Evolutionary conservation across 1,140 invertebrate genomes (phyloP), one percentile per base, ranked within the genome.

Genomic region (Linepithema humile): DNA sequence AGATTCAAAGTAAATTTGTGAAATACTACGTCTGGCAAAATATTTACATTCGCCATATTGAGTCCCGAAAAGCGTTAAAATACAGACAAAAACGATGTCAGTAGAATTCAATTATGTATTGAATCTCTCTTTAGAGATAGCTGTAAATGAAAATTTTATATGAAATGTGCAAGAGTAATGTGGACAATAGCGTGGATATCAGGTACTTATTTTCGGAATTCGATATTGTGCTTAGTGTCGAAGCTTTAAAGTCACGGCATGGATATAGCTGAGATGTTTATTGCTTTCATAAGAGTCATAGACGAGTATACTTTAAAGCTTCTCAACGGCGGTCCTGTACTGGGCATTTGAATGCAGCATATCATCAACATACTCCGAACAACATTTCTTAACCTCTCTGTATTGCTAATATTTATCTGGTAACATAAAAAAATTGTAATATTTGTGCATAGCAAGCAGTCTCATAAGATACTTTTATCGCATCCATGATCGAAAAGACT

Each of bases 361-460:
- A 59, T 78, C 53, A 53, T 73, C 75, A 89, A 78, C 40, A 62
- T 65, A 82, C 82, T 85, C 70, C 60, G 74, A 89, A 87, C 60
- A 80, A 86, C 62, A 77, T 82, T 87, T 78, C 70, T 73, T 83
- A 85, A 89, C 64, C 78, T 89, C 78, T 89, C 78, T 75, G 67
- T 88, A 89, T 89, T 86, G 83, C 78, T 90, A 85, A 87, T 83
- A 85, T 89, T 77, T 74, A n/a, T 89, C 72, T 85, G 88, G 84
- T 89, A 89, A 89, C 88, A 38, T 85, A 85, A 89, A 80, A 82
- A 74, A n/a, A 88, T 86, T 20, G n/a, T 84, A 9, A 70, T 74
- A 45, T 74, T 29, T 69, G 55, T 57, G 65, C 87, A 87, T 86
- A 89, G 23, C 64, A 50, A 45, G 64, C 82, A 85, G 83, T 74